Evolutionary conservation across 2,797 vertebrate genomes (phyloP), one percentile per base, ranked within the genome.

Genomic region (Salarias fasciatus): DNA sequence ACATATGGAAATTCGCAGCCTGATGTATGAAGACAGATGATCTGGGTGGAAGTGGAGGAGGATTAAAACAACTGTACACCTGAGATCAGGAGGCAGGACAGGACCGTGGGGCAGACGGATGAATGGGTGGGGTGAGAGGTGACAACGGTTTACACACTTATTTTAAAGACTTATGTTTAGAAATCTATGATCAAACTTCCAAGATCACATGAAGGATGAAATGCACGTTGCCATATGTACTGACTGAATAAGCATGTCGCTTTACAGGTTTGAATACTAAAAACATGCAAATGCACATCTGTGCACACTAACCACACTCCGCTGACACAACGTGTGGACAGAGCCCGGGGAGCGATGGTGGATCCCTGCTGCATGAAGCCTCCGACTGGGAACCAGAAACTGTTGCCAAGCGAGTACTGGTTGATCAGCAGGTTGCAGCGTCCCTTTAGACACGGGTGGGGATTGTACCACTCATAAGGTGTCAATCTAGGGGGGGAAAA

Each of bases 321-420:
- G 10, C 97, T 99, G 91, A 99, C 95, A 3, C 98, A 99, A 53
- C 98, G 95, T 0, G 98, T 99, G 50, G 98, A 99, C 36, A 99
- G 84, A 1, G 98, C 98, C 18, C 96, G 93, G 8, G 98, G 98
- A 36, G 96, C 96, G 0, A 99, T 98, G 67, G 96, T 97, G 63
- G 97, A 99, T 53, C 98, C 98, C 69, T 99, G 98, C 89, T 99
- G 98, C 98, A 99, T 99, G 92, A 99, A 99, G 12, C 98, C 97
- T 53, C 98, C 98, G 0, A 99, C 97, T 0, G 98, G 98, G 81
- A 99, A 99, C 98, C 98, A 99, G 82, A 99, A 92, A 76, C 97
- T 99, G 92, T 99, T 99, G 61, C 98, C 98, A 0, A 99, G 93
- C 0, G 98, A 98, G 80, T 99, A 99, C 89, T 99, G 98, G 76